These are phyloP conservation scores for Acestrorhynchus altus DNA, from an alignment of 2,797 vertebrate genomes.

Conservation along the genomic window DNA sequence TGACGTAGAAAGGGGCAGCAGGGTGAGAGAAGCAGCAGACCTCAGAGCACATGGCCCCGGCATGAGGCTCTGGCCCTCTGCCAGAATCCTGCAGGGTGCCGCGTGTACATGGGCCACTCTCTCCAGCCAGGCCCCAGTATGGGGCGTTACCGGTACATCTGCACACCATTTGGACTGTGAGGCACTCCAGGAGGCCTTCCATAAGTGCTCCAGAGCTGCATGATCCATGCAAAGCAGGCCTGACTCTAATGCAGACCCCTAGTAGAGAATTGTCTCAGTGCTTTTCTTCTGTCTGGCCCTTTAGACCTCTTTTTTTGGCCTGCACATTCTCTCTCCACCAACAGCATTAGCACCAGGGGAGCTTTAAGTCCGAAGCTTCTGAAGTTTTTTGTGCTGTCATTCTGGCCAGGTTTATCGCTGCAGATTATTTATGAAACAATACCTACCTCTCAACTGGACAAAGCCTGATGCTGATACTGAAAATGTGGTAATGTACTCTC, in stretches of 20 bases:
- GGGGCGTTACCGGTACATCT: conserved; percentile 53
- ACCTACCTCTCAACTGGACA: conserved; percentile 4
- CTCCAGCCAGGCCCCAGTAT: conserved; percentile 39
- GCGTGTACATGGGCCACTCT: conserved; percentile 34
- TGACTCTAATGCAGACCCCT: conserved; percentile 23
- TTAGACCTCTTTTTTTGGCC: neutral
- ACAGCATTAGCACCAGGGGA: conserved; percentile 10
- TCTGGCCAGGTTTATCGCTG: neutral
- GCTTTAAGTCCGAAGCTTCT: conserved; percentile 7
- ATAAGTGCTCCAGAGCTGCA: conserved; percentile 13
- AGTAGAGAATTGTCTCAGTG: neutral
- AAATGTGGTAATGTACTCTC: conserved; percentile 42
- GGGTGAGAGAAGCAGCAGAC: conserved; percentile 50
- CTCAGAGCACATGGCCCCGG: conserved; percentile 59
- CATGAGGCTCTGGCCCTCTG: conserved; percentile 40
- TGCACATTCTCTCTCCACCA: neutral
- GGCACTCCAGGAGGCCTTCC: conserved; percentile 21
- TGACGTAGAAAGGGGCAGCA: conserved; percentile 53
- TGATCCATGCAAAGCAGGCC: conserved; percentile 19
- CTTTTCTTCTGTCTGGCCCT: neutral
- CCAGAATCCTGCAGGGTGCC: conserved; percentile 35
- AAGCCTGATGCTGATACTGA: conserved; percentile 18
- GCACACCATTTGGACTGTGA: conserved; percentile 40
- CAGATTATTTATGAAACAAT: conserved; percentile 39
- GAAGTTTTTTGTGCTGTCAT: conserved; percentile 6